Evolutionary conservation across 2,888 invertebrate species (phyloP).

Genomic region (Ethmia dodecea): DNA sequence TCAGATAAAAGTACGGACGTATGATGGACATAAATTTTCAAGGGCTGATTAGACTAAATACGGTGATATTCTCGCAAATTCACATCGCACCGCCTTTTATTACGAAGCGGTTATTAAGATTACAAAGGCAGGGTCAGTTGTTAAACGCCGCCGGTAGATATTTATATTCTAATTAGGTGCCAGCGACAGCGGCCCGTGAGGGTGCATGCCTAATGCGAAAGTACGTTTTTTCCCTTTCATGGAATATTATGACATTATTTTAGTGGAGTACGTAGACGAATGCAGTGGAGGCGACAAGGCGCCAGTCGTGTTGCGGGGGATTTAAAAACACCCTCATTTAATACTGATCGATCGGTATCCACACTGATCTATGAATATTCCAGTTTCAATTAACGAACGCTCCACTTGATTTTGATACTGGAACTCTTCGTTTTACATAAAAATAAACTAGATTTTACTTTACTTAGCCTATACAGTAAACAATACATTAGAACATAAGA

Average conservation of each 20-base stretch:
- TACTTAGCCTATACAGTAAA: too few relatives aligned
- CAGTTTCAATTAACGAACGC: constrained; percentile 9
- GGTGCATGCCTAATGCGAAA: constrained; percentile 66
- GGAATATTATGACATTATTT: constrained; percentile 56
- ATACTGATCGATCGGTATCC: background rate
- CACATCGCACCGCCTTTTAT: constrained; percentile 34
- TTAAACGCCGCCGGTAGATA: constrained; percentile 56
- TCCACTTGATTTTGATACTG: too few relatives aligned
- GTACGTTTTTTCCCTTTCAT: constrained; percentile 43
- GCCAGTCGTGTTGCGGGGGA: constrained; percentile 5
- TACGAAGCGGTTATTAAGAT: constrained; percentile 48
- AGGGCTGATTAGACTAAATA: too few relatives aligned
- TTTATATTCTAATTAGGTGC: constrained; percentile 71
- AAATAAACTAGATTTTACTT: too few relatives aligned
- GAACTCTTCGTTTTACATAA: too few relatives aligned
- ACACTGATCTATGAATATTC: constrained; percentile 13
- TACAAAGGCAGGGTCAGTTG: constrained; percentile 61
- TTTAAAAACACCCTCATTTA: constrained; percentile 3
- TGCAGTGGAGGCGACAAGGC: constrained; percentile 23
- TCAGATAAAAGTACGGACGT: too few relatives aligned
- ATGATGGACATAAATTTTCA: too few relatives aligned
- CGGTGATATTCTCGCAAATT: constrained; percentile 36
- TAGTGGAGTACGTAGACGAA: constrained; percentile 37
- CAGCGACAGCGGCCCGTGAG: constrained; percentile 49
- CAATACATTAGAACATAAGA: too few relatives aligned